Percentiles rank a stretch among this genome's conserved stretches.
phyloP scores from a whole-genome alignment of 2,113 vertebrate species.

The Datnioides undecimradiatus region DNA sequence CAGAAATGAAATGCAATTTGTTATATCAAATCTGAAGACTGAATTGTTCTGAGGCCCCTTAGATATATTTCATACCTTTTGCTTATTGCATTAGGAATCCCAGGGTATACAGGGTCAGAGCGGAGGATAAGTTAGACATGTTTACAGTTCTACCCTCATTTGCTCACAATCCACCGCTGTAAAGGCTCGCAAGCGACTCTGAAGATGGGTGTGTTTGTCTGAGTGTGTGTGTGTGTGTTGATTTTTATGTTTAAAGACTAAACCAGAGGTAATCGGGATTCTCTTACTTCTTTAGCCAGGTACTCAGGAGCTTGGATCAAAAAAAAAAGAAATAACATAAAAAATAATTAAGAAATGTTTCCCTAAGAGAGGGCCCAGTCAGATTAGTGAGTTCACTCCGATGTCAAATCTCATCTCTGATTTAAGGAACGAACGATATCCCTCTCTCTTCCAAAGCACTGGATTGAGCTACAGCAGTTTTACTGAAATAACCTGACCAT shows the following conservation, averaged over 20 bases:
- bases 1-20: constrained; percentile 46
- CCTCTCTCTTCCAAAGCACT: constrained; percentile 19
- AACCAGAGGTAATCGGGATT: neutral
- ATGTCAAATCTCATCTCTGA: constrained; percentile 36
- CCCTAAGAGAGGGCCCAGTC: neutral
- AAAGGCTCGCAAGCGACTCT: constrained; percentile 12
- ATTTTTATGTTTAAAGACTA: neutral
- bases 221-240: neutral
- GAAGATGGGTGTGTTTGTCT: neutral
- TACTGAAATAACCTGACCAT: constrained; percentile 44
- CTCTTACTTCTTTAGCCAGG: constrained; percentile 13
- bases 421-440: constrained; percentile 52
- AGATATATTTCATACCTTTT: constrained; percentile 29
- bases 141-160: neutral
- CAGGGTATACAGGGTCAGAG: neutral
- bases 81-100: constrained; percentile 2
- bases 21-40: constrained; percentile 19
- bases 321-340: constrained; percentile 11
- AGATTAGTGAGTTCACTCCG: neutral
- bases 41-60: neutral
- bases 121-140: constrained; percentile 11
- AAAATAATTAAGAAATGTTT: constrained; percentile 21
- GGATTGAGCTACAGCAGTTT: constrained; percentile 24
- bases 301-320: neutral
- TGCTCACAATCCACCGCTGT: constrained; percentile 8